A percentile compares a stretch with the other conserved stretches of the same genome.
phyloP scores from a whole-genome alignment of 2,797 vertebrate genomes.

The Pteropus rufus region DNA sequence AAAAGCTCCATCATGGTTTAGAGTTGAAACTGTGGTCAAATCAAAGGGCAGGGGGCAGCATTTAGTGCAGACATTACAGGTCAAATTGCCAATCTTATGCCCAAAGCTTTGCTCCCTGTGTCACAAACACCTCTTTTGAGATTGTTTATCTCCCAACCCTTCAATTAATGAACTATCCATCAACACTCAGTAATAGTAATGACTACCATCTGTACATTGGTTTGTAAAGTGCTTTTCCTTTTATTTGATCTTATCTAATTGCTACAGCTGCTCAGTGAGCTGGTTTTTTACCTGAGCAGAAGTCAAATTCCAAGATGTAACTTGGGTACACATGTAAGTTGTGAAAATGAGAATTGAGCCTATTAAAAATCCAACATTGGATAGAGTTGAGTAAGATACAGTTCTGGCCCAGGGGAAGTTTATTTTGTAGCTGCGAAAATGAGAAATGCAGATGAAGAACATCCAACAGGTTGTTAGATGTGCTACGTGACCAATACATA shows the following conservation, averaged over 20 bases:
- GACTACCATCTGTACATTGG: neutral
- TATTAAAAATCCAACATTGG: neutral
- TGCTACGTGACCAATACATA: neutral
- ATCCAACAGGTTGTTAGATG: neutral
- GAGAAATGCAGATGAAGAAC: neutral
- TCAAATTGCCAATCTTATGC: neutral
- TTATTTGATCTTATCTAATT: neutral
- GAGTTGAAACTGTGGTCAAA: slow-evolving; percentile 62
- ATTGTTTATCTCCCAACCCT: neutral
- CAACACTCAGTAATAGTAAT: neutral
- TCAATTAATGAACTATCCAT: neutral
- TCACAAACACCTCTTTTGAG: neutral
- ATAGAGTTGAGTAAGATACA: neutral
- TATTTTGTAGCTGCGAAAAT: slow-evolving; percentile 13
- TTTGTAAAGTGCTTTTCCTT: neutral
- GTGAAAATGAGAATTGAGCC: neutral
- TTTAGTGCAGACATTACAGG: neutral
- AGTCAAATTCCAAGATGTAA: neutral
- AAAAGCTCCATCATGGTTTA: slow-evolving; percentile 41
- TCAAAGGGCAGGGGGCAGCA: neutral
- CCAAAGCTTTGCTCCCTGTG: neutral
- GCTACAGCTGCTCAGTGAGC: neutral
- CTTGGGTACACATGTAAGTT: neutral
- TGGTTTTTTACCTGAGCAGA: slow-evolving; percentile 12
- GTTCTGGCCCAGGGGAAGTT: neutral